These are phyloP conservation scores for Erebia aethiops DNA, from an alignment of 2,888 invertebrate species.

Conservation along the genomic window DNA sequence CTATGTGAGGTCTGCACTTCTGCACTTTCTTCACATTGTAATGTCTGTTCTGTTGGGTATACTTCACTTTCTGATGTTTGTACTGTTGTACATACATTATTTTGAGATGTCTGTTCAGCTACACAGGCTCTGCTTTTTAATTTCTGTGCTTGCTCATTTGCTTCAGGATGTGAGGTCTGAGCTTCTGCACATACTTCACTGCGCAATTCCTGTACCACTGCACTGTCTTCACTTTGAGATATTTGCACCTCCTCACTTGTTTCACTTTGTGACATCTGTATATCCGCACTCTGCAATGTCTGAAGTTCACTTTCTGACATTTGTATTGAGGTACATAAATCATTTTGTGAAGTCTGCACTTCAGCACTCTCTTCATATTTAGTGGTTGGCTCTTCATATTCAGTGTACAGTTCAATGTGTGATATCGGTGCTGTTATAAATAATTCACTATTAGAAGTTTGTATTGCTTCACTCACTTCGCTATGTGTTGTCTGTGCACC, in stretches of 20 bases:
- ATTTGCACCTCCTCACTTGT: background rate
- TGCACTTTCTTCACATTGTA: background rate
- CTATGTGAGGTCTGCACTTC: background rate
- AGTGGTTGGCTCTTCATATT: background rate
- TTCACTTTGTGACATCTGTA: background rate
- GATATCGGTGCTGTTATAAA: background rate
- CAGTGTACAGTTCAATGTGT: background rate
- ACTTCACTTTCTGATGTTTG: background rate
- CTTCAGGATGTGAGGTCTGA: background rate
- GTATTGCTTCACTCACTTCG: background rate
- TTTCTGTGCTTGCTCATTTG: background rate
- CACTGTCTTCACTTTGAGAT: background rate
- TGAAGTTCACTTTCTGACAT: background rate
- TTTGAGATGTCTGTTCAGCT: background rate
- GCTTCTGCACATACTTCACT: background rate
- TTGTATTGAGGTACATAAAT: background rate
- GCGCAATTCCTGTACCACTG: background rate
- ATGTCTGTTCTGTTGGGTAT: background rate
- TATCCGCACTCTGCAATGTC: background rate
- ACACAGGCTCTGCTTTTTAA: background rate
- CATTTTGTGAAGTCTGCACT: background rate
- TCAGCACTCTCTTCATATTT: constrained; percentile 1
- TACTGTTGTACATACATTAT: background rate
- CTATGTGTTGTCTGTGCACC: constrained; percentile 1
- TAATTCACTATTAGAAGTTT: background rate